Evolutionary conservation across 1,140 invertebrate genomes (phyloP).

Genomic region (Bombus picipes): DNA sequence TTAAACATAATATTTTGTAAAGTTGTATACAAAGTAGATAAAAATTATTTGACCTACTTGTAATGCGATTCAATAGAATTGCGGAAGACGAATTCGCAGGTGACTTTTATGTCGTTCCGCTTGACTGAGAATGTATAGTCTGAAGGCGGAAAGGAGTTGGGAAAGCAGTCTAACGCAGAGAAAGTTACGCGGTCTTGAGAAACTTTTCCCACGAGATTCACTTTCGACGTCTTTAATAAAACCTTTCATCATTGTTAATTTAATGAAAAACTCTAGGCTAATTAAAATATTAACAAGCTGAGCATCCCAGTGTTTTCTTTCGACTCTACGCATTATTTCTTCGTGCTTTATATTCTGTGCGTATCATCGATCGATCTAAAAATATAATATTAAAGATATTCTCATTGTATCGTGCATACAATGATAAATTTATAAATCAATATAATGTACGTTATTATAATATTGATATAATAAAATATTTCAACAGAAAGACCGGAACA

Average conservation of each 20-base stretch:
- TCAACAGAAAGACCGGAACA: neutral
- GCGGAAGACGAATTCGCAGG: slow-evolving; percentile 53
- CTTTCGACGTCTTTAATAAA: slow-evolving; percentile 65
- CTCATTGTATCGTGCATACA: neutral
- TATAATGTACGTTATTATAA: neutral
- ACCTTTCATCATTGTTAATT: slow-evolving; percentile 16
- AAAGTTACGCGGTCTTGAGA: slow-evolving; percentile 75
- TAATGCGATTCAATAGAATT: slow-evolving; percentile 27
- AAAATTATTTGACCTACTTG: slow-evolving; percentile 21
- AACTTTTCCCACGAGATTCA: slow-evolving; percentile 77
- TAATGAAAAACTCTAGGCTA: neutral
- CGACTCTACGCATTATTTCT: no score
- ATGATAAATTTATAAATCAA: neutral
- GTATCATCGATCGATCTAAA: neutral
- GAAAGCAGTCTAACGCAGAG: slow-evolving; percentile 74
- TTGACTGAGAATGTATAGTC: slow-evolving; percentile 68
- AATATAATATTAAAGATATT: neutral
- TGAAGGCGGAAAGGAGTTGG: slow-evolving; percentile 66
- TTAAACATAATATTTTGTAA: neutral
- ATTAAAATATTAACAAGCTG: neutral
- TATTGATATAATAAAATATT: neutral
- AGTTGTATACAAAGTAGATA: neutral
- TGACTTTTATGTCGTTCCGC: slow-evolving; percentile 69
- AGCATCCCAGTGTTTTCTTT: neutral
- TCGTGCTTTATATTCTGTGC: neutral